A percentile compares a stretch with the other conserved stretches of the same genome.
These are phyloP conservation scores for Elysia crispata DNA, from an alignment of 2,888 invertebrate species.

Conservation along the genomic window DNA sequence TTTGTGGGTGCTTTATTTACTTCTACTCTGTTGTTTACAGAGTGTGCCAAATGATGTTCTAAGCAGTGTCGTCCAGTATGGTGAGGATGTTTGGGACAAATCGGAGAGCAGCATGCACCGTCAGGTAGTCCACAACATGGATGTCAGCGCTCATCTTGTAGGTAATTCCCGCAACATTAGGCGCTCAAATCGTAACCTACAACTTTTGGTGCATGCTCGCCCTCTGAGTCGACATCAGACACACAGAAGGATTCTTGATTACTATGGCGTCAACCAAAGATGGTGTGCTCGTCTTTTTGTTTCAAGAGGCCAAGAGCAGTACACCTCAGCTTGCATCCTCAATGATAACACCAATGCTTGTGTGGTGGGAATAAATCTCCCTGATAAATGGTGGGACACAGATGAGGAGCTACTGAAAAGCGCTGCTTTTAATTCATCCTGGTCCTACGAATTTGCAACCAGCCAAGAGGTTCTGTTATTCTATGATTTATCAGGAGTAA, in stretches of 20 bases:
- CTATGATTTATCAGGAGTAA: slow-evolving; percentile 86
- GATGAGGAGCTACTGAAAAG: neutral
- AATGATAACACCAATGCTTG: slow-evolving; percentile 93
- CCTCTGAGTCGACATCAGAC: slow-evolving; percentile 77
- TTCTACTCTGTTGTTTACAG: too few relatives aligned
- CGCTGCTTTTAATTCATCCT: neutral
- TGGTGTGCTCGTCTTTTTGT: slow-evolving; percentile 76
- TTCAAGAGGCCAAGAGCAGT: slow-evolving; percentile 78
- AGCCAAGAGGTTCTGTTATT: slow-evolving; percentile 85
- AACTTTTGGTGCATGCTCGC: slow-evolving; percentile 92
- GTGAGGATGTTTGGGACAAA: slow-evolving; percentile 29
- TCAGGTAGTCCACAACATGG: slow-evolving; percentile 79
- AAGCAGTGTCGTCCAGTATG: slow-evolving; percentile 36
- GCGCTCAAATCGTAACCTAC: slow-evolving; percentile 91
- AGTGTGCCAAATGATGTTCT: slow-evolving; percentile 45
- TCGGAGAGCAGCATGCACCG: slow-evolving; percentile 55
- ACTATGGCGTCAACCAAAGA: slow-evolving; percentile 52
- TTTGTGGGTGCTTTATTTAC: too few relatives aligned
- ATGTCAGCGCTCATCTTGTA: slow-evolving; percentile 96
- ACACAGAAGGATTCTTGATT: slow-evolving; percentile 49
- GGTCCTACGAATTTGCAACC: neutral
- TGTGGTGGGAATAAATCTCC: slow-evolving; percentile 90
- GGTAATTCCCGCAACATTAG: slow-evolving; percentile 85
- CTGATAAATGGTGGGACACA: slow-evolving; percentile 90
- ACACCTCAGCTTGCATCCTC: slow-evolving; percentile 94